These are phyloP conservation scores for Megamerina dolium DNA, from an alignment of 2,888 invertebrate genomes.

Conservation along the genomic window DNA sequence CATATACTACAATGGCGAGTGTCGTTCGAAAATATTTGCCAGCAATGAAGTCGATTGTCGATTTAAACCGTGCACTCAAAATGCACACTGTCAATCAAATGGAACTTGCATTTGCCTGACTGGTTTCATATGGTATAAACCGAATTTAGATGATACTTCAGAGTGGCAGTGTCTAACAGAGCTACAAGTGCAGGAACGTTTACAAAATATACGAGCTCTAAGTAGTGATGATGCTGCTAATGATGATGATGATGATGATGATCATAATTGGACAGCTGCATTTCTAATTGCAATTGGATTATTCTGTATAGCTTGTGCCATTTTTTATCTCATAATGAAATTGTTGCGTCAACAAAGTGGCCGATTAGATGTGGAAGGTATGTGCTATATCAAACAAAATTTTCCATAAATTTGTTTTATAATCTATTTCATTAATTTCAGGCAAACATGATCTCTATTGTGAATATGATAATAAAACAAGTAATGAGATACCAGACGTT, in stretches of 20 bases:
- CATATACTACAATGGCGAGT: slow-evolving; percentile 28
- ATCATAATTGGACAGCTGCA: background rate
- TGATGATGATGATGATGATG: background rate
- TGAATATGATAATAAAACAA: slow-evolving; percentile 9
- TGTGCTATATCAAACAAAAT: background rate
- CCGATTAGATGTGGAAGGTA: slow-evolving; percentile 17
- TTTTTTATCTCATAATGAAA: slow-evolving; percentile 9
- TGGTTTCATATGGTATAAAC: slow-evolving; percentile 6
- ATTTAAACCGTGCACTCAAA: slow-evolving; percentile 5
- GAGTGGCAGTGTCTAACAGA: slow-evolving; percentile 2
- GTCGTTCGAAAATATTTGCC: slow-evolving; percentile 30
- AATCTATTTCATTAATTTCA: slow-evolving; percentile 8
- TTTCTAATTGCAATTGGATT: slow-evolving; percentile 14
- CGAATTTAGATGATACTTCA: background rate
- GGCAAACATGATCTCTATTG: slow-evolving; percentile 15
- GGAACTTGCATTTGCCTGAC: slow-evolving; percentile 7
- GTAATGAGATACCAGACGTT: background rate
- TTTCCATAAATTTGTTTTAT: background rate
- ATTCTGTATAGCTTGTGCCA: slow-evolving; percentile 5
- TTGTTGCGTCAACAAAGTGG: slow-evolving; percentile 4
- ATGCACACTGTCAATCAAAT: slow-evolving; percentile 3
- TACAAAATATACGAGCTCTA: background rate
- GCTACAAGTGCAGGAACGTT: background rate
- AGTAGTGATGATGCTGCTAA: background rate
- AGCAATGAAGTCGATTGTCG: slow-evolving; percentile 25